These are phyloP conservation scores for Napeogenes inachia DNA, from an alignment of 2,888 invertebrate genomes.

Conservation along the genomic window DNA sequence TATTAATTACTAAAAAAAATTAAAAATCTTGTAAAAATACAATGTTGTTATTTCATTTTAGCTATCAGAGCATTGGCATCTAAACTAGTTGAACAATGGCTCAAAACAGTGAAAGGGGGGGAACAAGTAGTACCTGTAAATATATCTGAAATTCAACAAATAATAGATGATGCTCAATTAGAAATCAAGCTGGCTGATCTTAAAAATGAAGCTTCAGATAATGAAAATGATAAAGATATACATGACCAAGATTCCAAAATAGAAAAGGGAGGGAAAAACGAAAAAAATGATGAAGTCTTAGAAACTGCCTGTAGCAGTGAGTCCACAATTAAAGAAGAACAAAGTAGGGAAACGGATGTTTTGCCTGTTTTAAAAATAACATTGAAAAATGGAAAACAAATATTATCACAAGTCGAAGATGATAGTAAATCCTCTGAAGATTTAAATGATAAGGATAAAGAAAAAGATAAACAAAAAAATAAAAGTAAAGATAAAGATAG, in stretches of 20 bases:
- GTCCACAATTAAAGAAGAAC: slow-evolving; percentile 37
- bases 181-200: slow-evolving; percentile 37
- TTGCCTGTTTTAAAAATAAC: slow-evolving; percentile 79
- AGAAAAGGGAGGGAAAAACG: slow-evolving; percentile 33
- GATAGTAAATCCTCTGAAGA: slow-evolving; percentile 46
- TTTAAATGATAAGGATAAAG: slow-evolving; percentile 52
- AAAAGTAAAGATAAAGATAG: slow-evolving; percentile 52
- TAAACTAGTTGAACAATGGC: slow-evolving; percentile 92
- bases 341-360: slow-evolving; percentile 49
- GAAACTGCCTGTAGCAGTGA: slow-evolving; percentile 27
- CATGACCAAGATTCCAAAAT: slow-evolving; percentile 27
- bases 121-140: slow-evolving; percentile 75
- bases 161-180: slow-evolving; percentile 50
- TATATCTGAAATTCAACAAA: slow-evolving; percentile 58
- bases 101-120: slow-evolving; percentile 91
- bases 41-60: slow-evolving; percentile 53
- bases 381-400: slow-evolving; percentile 84
- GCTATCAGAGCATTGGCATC: slow-evolving; percentile 87
- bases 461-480: slow-evolving; percentile 68
- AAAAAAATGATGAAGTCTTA: slow-evolving; percentile 29
- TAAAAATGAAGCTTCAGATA: slow-evolving; percentile 32
- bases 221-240: slow-evolving; percentile 26
- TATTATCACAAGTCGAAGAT: slow-evolving; percentile 78
- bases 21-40: too few species aligned
- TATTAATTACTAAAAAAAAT: too few species aligned